These are phyloP conservation scores for Hippasteria phrygiana DNA, from an alignment of 53 echinoderm and acorn worm genomes.

Conservation along the genomic window DNA sequence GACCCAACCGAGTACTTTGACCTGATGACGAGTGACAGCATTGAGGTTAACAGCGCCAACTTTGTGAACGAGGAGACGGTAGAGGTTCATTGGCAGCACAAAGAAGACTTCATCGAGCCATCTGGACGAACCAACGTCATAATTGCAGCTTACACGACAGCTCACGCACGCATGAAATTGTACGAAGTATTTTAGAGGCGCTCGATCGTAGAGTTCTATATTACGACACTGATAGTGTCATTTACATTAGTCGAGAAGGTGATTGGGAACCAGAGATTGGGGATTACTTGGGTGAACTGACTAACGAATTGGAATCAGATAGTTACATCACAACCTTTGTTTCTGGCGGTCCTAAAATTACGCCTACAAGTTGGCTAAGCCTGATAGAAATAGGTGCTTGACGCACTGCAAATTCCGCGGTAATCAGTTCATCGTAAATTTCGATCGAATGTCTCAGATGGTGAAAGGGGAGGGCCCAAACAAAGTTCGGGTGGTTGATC, in stretches of 20 bases:
- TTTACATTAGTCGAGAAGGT: conserved; percentile 55
- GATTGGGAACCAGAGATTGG: conserved; percentile 50
- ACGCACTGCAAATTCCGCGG: no score
- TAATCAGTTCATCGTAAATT: no score
- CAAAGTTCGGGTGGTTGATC: no score
- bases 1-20: conserved; percentile 34
- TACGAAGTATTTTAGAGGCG: conserved; percentile 53
- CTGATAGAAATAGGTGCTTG: no score
- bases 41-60: conserved; percentile 28
- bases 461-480: no score
- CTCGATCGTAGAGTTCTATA: conserved; percentile 69
- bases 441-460: no score
- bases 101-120: neutral
- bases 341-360: conserved; percentile 71
- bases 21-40: neutral
- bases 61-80: conserved; percentile 48
- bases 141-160: conserved; percentile 73
- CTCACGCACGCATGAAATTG: conserved; percentile 56
- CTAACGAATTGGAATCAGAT: conserved; percentile 62
- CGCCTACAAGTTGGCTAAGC: conserved; percentile 60
- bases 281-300: conserved; percentile 67
- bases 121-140: conserved; percentile 31
- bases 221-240: conserved; percentile 71
- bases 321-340: conserved; percentile 69
- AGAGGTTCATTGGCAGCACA: conserved; percentile 8